phyloP scores from a whole-genome alignment of 2,113 vertebrate species.

The Cynopterus brachyotis region DNA sequence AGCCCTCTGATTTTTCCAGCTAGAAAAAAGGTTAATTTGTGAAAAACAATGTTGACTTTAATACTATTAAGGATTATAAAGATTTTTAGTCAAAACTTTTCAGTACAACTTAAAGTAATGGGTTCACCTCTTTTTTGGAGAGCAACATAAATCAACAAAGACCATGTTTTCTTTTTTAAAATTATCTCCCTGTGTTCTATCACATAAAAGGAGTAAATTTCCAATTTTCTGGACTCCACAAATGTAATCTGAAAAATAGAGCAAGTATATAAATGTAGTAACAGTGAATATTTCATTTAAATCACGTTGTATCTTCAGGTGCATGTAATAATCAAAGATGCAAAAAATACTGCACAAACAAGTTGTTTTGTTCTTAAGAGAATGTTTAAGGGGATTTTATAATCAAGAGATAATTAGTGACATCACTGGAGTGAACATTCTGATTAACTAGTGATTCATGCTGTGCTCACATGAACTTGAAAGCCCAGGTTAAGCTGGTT shows the following conservation, averaged over 20 bases:
- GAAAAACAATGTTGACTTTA: conserved; percentile 43
- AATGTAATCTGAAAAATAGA: not conserved
- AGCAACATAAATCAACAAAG: too few relatives aligned
- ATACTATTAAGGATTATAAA: not conserved
- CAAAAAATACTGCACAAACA: conserved; percentile 26
- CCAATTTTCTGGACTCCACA: conserved; percentile 11
- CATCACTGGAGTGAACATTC: conserved; percentile 66
- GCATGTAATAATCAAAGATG: not conserved
- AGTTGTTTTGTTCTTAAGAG: conserved; percentile 35
- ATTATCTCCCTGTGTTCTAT: not conserved
- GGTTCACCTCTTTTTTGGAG: not conserved
- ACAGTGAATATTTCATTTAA: conserved; percentile 9
- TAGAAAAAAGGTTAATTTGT: conserved; percentile 13
- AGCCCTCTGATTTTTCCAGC: not conserved
- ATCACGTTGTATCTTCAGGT: not conserved
- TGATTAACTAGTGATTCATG: conserved; percentile 70
- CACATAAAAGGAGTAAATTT: not conserved
- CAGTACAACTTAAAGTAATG: not conserved
- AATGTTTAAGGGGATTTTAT: conserved; percentile 24
- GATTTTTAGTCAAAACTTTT: conserved; percentile 23
- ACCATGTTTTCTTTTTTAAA: not conserved
- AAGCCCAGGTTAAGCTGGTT: conserved; percentile 58
- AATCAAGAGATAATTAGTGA: conserved; percentile 58
- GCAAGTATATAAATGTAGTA: not conserved
- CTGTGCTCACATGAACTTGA: conserved; percentile 68